These are phyloP conservation scores for Microcebus lehilahytsara DNA, from an alignment of 2,113 vertebrate species.

Conservation along the genomic window DNA sequence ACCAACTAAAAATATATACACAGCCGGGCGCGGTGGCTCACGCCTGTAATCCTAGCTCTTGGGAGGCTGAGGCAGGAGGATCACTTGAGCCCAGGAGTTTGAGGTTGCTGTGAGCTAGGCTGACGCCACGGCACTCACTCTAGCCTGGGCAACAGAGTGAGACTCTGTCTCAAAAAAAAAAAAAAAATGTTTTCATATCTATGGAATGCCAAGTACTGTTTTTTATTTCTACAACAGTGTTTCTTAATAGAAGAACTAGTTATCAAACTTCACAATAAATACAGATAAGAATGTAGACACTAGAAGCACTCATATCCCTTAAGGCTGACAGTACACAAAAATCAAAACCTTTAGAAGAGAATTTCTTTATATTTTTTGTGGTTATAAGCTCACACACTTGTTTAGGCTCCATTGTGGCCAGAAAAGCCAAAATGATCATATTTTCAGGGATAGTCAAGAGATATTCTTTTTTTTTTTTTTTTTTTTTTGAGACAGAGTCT, in stretches of 20 bases:
- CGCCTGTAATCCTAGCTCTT: too few species aligned
- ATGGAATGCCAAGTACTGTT: conserved; percentile 47
- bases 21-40: too few species aligned
- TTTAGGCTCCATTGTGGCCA: conserved; percentile 7
- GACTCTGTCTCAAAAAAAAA: too few species aligned
- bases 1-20: too few species aligned
- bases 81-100: too few species aligned
- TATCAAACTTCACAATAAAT: conserved; percentile 37
- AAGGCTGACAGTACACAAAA: conserved; percentile 30
- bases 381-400: not conserved
- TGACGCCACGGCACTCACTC: too few species aligned
- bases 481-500: not conserved
- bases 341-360: not conserved
- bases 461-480: not conserved
- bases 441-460: conserved; percentile 11
- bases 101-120: too few species aligned
- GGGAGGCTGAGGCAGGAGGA: too few species aligned
- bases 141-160: too few species aligned
- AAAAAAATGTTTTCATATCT: conserved; percentile 32
- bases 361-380: not conserved
- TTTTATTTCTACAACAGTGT: conserved; percentile 14
- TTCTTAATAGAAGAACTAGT: conserved; percentile 50
- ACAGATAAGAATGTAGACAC: conserved; percentile 40
- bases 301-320: conserved; percentile 37
- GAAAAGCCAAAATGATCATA: not conserved